These are phyloP conservation scores for Diplolepis rosae DNA, from an alignment of 2,888 invertebrate species.

Conservation along the genomic window DNA sequence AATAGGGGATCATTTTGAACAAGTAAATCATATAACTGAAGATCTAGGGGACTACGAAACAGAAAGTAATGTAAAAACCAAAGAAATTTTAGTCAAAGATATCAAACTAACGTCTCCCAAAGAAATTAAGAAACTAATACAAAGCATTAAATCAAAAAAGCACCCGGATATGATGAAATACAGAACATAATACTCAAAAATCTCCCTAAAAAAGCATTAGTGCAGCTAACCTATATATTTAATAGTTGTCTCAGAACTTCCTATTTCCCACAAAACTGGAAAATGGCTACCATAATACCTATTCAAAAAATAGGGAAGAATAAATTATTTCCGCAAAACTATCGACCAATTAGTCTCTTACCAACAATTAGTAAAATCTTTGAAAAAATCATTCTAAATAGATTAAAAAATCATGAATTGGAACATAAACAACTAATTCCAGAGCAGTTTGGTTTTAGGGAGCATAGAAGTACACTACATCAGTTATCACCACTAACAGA, in stretches of 20 bases:
- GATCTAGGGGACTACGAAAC: slow-evolving; percentile 27
- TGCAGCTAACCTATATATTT: slow-evolving; percentile 36
- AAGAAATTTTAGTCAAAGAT: neutral
- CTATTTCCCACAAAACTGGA: slow-evolving; percentile 38
- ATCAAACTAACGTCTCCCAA: slow-evolving; percentile 8
- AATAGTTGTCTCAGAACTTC: slow-evolving; percentile 33
- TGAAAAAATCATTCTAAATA: slow-evolving; percentile 42
- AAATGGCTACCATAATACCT: slow-evolving; percentile 37
- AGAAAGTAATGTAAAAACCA: neutral
- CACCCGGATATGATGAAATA: slow-evolving; percentile 35
- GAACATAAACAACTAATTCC: slow-evolving; percentile 42
- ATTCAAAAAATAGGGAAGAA: slow-evolving; percentile 38
- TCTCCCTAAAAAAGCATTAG: slow-evolving; percentile 34
- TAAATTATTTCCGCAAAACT: slow-evolving; percentile 28
- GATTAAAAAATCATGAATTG: slow-evolving; percentile 39
- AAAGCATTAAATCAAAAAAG: slow-evolving; percentile 20
- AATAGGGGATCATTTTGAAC: slow-evolving; percentile 37
- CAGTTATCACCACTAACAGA: too few species aligned
- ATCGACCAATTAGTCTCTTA: slow-evolving; percentile 44
- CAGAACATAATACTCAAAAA: slow-evolving; percentile 44
- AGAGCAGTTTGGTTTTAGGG: slow-evolving; percentile 61
- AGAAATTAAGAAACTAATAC: slow-evolving; percentile 21
- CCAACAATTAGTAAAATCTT: slow-evolving; percentile 38
- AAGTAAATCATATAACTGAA: slow-evolving; percentile 41
- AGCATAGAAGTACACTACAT: too few species aligned